Conservation (phyloP, 2,797 vertebrate species). For the Mycteria americana region DNA sequence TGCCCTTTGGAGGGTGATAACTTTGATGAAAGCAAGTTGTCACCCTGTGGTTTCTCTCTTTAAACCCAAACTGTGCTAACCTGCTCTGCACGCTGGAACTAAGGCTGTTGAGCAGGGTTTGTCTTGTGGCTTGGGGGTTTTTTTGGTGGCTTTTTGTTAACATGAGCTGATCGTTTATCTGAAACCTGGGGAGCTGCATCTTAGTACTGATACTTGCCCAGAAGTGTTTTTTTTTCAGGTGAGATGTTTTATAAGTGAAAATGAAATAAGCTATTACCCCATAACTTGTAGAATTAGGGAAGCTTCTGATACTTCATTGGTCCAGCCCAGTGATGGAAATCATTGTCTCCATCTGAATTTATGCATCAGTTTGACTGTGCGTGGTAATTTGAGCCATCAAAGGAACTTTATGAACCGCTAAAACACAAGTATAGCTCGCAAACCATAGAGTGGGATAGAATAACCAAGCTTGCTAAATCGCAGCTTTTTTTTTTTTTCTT, state of each 20-base stretch:
- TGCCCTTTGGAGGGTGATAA: not conserved
- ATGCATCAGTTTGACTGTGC: not conserved
- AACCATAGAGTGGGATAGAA: not conserved
- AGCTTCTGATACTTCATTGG: not conserved
- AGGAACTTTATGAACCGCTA: not conserved
- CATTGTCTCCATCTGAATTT: not conserved
- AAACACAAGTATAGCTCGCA: fast-evolving
- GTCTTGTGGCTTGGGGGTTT: not conserved
- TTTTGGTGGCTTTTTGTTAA: not conserved
- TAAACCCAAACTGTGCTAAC: not conserved
- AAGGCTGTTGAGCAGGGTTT: not conserved
- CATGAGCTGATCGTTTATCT: not conserved
- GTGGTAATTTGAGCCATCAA: not conserved
- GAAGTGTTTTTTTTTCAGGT: not conserved
- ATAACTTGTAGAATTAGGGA: no score
- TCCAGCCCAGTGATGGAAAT: not conserved
- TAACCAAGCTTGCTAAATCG: not conserved
- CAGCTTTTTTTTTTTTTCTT: not conserved
- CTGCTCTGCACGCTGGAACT: fast-evolving
- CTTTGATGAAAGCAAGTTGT: not conserved
- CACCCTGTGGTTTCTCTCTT: not conserved
- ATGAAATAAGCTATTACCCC: not conserved
- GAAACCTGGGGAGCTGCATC: not conserved
- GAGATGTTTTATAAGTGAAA: not conserved
- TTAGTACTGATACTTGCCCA: not conserved